Evolutionary conservation across 64 coral and sea anemone genomes (phyloP), one percentile per base, ranked within the genome.

Genomic region (Acropora tenuis): DNA sequence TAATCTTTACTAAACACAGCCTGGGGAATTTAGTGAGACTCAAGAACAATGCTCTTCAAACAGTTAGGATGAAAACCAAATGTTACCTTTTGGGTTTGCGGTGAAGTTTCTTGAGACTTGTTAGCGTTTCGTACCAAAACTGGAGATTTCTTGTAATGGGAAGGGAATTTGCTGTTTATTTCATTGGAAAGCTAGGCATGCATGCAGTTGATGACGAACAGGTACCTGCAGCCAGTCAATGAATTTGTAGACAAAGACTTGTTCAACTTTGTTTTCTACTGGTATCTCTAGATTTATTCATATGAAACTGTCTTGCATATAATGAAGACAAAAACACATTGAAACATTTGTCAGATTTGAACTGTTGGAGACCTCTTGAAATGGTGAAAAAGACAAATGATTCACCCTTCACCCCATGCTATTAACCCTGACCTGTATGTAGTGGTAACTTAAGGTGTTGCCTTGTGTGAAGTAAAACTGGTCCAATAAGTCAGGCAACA

Each of bases 251-350:
- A 20, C 61, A 42, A 42, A 6, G 41, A 69, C 45, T 44, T 72
- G 44, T n/a, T 50, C 20, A n/a, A 30, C 44, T 48, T 85, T 7
- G 66, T 85, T 85, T 49, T n/a, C 2, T 49, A 49, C 75, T 4
- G 43, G 41, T 83, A 55, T 80, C 8, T 20, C n/a, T 83, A 1
- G 13, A 18, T 46, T 60, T 41, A 4, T n/a, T 46, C 5, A 46
- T 45, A 68, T 67, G 6, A n/a, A 8, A 60, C 57, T 67, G 20
- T 82, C 20, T 72, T 85, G 59, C 82, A 72, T 6, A 18, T 20
- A 8, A 48, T 72, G 82, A 71, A 85, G 82, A 85, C 82, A 85
- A 85, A 85, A 85, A 85, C 82, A 85, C 82, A 85, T 71, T 71
- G 46, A 48, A 18, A 3, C 45, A 48, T 8, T 48, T 2, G 75